Percentiles rank a stretch among this genome's conserved stretches.
Evolutionary conservation across 1,140 invertebrate species (phyloP).

Genomic region (Dinoponera quadriceps): DNA sequence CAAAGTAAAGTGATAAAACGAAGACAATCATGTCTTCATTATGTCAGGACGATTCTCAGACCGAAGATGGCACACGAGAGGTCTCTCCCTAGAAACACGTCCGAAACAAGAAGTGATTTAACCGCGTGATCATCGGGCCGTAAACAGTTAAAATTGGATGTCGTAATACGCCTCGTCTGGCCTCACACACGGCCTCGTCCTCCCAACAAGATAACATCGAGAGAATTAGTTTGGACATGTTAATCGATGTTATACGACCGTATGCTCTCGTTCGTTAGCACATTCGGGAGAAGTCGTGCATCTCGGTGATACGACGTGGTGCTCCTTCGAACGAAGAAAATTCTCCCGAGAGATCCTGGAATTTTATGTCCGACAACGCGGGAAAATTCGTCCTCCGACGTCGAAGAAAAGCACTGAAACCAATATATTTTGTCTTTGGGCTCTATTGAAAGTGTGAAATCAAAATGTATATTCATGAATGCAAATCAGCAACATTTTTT

Average conservation of each 20-base stretch:
- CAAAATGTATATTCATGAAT: no score
- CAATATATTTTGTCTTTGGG: no score
- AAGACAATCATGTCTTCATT: neutral
- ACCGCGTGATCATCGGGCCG: neutral
- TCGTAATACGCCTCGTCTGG: neutral
- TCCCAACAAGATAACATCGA: neutral
- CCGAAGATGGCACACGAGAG: no score
- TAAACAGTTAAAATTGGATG: conserved; percentile 4
- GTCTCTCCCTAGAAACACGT: neutral
- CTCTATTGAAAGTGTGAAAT: no score
- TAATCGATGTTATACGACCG: neutral
- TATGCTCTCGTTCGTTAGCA: neutral
- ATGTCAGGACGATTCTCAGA: conserved; percentile 3
- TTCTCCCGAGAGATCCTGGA: neutral
- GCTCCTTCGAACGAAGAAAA: neutral
- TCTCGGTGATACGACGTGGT: neutral
- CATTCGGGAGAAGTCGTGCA: neutral
- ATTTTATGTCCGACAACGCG: no score
- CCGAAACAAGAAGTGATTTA: neutral
- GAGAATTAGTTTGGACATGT: conserved; percentile 35
- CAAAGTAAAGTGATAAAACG: neutral
- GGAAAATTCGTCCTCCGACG: no score
- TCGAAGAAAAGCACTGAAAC: no score
- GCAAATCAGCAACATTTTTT: no score
- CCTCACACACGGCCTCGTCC: neutral